Evolutionary conservation across 1,140 invertebrate species (phyloP).

Genomic region (Scaptomyza graminum): DNA sequence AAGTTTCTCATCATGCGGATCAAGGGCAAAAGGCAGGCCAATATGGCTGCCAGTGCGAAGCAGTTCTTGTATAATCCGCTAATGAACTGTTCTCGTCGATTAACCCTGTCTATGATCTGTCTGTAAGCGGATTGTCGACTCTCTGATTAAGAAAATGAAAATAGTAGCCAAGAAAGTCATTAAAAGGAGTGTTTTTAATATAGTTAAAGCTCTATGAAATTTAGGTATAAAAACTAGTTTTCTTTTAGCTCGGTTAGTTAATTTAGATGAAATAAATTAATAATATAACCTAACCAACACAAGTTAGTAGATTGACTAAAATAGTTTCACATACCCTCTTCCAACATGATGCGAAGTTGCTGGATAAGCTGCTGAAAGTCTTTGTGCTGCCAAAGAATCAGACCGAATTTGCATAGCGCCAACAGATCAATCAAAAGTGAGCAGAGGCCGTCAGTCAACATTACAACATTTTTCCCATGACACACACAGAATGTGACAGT

Average conservation of each 20-base stretch:
- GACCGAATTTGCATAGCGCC: conserved; percentile 33
- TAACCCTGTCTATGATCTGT: conserved; percentile 14
- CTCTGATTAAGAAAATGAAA: conserved; percentile 19
- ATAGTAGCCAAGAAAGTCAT: neutral
- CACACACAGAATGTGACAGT: conserved; percentile 41
- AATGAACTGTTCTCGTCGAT: conserved; percentile 43
- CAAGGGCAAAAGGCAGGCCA: conserved; percentile 42
- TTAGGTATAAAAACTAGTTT: too few species aligned
- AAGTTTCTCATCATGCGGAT: conserved; percentile 8
- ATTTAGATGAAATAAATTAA: too few species aligned
- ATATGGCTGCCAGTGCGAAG: conserved; percentile 28
- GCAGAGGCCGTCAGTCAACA: conserved; percentile 44
- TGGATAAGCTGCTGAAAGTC: conserved; percentile 24
- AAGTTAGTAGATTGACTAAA: neutral
- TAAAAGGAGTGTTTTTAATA: too few species aligned
- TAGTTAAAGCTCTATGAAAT: too few species aligned
- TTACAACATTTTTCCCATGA: conserved; percentile 43
- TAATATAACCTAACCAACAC: too few species aligned
- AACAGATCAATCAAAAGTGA: conserved; percentile 45
- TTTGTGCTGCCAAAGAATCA: conserved; percentile 22
- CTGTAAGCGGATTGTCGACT: neutral
- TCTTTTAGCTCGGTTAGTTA: too few species aligned
- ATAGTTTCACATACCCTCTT: conserved; percentile 17
- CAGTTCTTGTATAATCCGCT: conserved; percentile 31
- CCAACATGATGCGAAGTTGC: neutral